Percentiles rank a stretch among this genome's conserved stretches.
Conservation (phyloP, 2,888 invertebrate genomes). For the Parapristionchus giblindavisi region DNA sequence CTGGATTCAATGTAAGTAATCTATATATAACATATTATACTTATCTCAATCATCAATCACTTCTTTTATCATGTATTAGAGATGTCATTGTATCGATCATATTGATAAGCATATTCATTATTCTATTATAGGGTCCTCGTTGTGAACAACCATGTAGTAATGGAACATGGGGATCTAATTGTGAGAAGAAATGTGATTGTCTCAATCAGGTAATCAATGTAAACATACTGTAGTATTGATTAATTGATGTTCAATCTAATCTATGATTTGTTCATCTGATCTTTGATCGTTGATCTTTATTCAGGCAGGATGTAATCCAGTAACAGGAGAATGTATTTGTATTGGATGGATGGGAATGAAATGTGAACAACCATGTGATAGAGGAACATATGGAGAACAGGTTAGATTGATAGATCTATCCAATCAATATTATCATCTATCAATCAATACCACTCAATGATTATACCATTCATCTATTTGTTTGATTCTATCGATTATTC, state of each 20-base stretch:
- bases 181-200: slow-evolving; percentile 65
- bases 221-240: neutral
- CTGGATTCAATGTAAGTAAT: slow-evolving; percentile 68
- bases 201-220: slow-evolving; percentile 60
- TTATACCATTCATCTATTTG: neutral
- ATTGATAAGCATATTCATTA: slow-evolving; percentile 16
- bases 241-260: neutral
- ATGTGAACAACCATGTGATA: slow-evolving; percentile 60
- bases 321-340: slow-evolving; percentile 55
- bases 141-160: slow-evolving; percentile 46
- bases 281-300: neutral
- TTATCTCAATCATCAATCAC: too few relatives aligned
- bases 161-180: slow-evolving; percentile 56
- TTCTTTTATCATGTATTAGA: too few relatives aligned
- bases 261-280: neutral
- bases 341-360: slow-evolving; percentile 67
- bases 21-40: too few relatives aligned
- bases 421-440: neutral
- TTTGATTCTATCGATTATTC: too few relatives aligned
- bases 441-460: neutral
- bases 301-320: slow-evolving; percentile 11
- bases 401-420: slow-evolving; percentile 38
- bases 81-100: too few relatives aligned
- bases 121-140: slow-evolving; percentile 12
- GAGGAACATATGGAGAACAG: slow-evolving; percentile 58